These are phyloP conservation scores for Acanthococcus lagerstroemiae DNA, from an alignment of 2,888 invertebrate species.

Conservation along the genomic window DNA sequence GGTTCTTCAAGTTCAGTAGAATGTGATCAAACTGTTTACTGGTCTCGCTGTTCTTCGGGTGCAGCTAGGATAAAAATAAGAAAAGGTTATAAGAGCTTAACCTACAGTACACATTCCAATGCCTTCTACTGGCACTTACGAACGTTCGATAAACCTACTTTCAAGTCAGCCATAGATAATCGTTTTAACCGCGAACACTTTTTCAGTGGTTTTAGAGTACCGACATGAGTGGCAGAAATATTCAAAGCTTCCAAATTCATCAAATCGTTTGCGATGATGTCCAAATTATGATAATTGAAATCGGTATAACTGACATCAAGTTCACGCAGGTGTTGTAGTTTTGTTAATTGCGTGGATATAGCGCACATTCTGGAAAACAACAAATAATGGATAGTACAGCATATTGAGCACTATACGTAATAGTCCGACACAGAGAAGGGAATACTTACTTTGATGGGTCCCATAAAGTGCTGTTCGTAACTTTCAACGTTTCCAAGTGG, in stretches of 20 bases:
- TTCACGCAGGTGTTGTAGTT: constrained; percentile 47
- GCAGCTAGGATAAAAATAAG: background rate
- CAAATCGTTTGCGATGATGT: constrained; percentile 56
- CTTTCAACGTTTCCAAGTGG: constrained; percentile 52
- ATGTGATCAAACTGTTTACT: background rate
- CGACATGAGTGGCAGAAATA: constrained; percentile 54
- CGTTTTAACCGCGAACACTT: constrained; percentile 46
- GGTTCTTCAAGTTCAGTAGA: background rate
- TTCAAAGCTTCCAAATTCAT: constrained; percentile 53
- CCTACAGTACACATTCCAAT: no score
- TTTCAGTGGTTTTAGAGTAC: constrained; percentile 51
- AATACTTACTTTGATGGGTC: no score
- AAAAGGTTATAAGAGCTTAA: background rate
- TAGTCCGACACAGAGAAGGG: background rate
- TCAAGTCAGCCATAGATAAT: constrained; percentile 26
- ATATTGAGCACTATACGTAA: background rate
- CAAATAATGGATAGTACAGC: no score
- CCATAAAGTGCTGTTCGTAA: constrained; percentile 48
- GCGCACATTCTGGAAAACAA: background rate
- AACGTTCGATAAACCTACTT: constrained; percentile 15
- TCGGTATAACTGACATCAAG: constrained; percentile 59
- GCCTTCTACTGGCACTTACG: no score
- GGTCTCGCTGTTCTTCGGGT: background rate
- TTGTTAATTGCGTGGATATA: background rate
- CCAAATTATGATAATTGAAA: constrained; percentile 54